Percentiles rank a stretch among this genome's conserved stretches.
Evolutionary conservation across 1,140 invertebrate genomes (phyloP).

Genomic region (Rhyacophila brunnea): DNA sequence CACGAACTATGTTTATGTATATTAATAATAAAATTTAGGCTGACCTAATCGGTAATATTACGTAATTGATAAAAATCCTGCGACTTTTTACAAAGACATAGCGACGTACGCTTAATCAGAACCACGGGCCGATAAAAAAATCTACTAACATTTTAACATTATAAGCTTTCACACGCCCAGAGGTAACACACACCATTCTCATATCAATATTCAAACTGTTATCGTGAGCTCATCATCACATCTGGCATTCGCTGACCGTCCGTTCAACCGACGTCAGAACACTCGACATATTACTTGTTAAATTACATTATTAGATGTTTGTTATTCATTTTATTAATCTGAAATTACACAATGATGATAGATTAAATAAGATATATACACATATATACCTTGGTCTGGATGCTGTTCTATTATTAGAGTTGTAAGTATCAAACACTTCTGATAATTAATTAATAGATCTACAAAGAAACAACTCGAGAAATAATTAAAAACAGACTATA

Average conservation of each 20-base stretch:
- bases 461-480: no score
- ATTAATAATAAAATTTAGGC: constrained; percentile 28
- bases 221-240: constrained; percentile 5
- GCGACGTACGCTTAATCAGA: constrained; percentile 6
- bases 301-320: no score
- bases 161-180: constrained; percentile 12
- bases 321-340: no score
- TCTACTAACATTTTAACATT: not conserved
- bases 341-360: no score
- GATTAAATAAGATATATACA: no score
- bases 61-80: constrained; percentile 17
- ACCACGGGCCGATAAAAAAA: not conserved
- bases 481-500: no score
- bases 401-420: no score
- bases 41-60: constrained; percentile 23
- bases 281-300: no score
- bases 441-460: no score
- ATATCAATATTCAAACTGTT: not conserved
- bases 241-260: constrained; percentile 8
- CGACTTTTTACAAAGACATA: constrained; percentile 30
- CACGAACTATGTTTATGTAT: constrained; percentile 32
- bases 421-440: no score
- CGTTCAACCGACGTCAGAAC: no score
- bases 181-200: constrained; percentile 9
- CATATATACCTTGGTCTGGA: no score